Percentiles rank a stretch among this genome's conserved stretches.
Evolutionary conservation across 2,888 invertebrate genomes (phyloP).

Genomic region (Drosophila maculinotata): DNA sequence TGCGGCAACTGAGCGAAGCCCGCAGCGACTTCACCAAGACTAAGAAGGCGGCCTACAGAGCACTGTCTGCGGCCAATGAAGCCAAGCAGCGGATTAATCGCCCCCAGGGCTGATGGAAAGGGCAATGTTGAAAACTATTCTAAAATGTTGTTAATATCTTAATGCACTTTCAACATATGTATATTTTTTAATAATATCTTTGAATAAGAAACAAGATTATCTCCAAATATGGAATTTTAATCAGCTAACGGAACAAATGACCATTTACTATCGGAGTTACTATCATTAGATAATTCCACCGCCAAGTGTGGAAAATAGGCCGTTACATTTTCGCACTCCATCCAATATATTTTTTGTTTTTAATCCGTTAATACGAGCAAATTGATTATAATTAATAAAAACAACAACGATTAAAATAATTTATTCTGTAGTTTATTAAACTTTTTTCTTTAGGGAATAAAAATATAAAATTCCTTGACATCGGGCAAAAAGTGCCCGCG

Average conservation of each 20-base stretch:
- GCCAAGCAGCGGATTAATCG: conserved; percentile 86
- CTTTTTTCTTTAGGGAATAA: conserved; percentile 84
- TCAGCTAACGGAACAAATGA: too few species aligned
- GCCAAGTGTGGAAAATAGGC: too few species aligned
- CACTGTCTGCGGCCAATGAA: conserved; percentile 88
- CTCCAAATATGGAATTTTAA: too few species aligned
- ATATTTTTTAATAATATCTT: conserved; percentile 24
- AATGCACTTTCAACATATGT: conserved; percentile 3
- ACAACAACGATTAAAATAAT: conserved; percentile 53
- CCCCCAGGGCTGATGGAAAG: neutral
- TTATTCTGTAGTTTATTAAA: conserved; percentile 78
- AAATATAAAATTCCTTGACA: conserved; percentile 82
- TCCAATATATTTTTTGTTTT: too few species aligned
- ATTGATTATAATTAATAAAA: neutral
- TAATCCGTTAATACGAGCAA: neutral
- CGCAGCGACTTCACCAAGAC: conserved; percentile 88
- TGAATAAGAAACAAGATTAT: neutral
- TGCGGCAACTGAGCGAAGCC: conserved; percentile 87
- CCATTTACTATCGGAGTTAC: too few species aligned
- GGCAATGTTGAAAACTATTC: neutral
- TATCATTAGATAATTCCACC: too few species aligned
- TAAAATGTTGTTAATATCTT: neutral
- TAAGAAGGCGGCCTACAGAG: conserved; percentile 88
- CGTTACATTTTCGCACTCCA: too few species aligned
- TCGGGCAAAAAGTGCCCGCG: conserved; percentile 72